phyloP scores from a whole-genome alignment of 2,797 vertebrate genomes.

The Morus bassanus region DNA sequence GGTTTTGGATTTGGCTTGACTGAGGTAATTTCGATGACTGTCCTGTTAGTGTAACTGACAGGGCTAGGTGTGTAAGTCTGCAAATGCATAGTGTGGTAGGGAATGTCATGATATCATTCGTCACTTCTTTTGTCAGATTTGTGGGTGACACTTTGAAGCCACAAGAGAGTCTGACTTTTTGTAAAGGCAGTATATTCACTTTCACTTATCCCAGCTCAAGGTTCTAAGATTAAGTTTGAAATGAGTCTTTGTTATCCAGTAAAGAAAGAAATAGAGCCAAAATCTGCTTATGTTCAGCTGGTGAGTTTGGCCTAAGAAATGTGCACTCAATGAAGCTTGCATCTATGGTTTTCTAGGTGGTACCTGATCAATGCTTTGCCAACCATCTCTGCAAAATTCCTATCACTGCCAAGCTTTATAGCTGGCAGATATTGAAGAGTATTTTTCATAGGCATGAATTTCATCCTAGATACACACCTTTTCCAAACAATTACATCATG shows the following conservation, averaged over 20 bases:
- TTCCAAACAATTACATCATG: no score
- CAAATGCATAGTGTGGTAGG: neutral
- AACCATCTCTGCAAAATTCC: no score
- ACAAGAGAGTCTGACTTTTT: neutral
- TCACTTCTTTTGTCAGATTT: neutral
- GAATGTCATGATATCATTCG: accelerated
- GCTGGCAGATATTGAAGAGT: neutral
- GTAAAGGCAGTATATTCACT: neutral
- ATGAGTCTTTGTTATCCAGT: neutral
- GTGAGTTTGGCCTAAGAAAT: neutral
- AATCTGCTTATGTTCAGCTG: neutral
- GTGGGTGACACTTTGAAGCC: neutral
- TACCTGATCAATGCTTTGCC: neutral
- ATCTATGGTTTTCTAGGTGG: neutral
- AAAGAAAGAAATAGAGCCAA: neutral
- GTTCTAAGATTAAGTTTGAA: neutral
- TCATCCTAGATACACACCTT: no score
- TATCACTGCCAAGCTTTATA: neutral
- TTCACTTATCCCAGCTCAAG: neutral
- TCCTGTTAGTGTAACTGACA: neutral
- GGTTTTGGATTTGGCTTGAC: neutral
- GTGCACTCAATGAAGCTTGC: accelerated
- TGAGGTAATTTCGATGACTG: neutral
- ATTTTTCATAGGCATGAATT: neutral
- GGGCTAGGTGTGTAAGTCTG: neutral